A percentile compares a stretch with the other conserved stretches of the same genome.
Conservation (phyloP, 2,113 vertebrate genomes). For the Xiphorhynchus elegans region DNA sequence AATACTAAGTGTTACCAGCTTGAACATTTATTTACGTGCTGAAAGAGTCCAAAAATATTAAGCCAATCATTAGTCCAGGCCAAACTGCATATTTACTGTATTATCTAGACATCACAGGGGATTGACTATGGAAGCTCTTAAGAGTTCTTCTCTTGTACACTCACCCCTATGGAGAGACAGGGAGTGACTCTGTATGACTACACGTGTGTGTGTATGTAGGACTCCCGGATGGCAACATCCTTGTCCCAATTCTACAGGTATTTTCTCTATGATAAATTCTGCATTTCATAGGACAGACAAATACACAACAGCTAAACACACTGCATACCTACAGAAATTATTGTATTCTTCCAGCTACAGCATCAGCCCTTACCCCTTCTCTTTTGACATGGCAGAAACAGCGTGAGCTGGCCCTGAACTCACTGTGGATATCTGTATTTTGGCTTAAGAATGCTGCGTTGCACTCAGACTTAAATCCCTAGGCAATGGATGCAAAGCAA, state of each 20-base stretch:
- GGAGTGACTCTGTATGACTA: neutral
- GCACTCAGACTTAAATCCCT: neutral
- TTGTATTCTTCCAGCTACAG: neutral
- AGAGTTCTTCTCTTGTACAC: neutral
- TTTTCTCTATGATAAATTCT: neutral
- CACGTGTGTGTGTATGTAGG: rapidly evolving
- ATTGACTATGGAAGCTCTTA: neutral
- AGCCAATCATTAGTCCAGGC: neutral
- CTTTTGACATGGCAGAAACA: neutral
- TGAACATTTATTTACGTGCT: neutral
- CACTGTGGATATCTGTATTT: neutral
- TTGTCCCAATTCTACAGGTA: no score
- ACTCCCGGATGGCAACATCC: neutral
- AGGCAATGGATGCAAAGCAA: neutral
- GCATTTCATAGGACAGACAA: neutral
- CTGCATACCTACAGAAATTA: neutral
- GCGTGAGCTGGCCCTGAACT: neutral
- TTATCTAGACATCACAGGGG: neutral
- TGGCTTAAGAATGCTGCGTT: neutral
- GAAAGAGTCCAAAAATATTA: neutral
- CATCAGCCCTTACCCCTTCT: neutral
- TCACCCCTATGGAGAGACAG: neutral
- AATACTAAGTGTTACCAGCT: neutral
- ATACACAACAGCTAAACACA: neutral
- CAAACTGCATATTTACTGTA: neutral